Conservation (phyloP, 2,888 invertebrate genomes). For the Drosophila pseudotakahashii region DNA sequence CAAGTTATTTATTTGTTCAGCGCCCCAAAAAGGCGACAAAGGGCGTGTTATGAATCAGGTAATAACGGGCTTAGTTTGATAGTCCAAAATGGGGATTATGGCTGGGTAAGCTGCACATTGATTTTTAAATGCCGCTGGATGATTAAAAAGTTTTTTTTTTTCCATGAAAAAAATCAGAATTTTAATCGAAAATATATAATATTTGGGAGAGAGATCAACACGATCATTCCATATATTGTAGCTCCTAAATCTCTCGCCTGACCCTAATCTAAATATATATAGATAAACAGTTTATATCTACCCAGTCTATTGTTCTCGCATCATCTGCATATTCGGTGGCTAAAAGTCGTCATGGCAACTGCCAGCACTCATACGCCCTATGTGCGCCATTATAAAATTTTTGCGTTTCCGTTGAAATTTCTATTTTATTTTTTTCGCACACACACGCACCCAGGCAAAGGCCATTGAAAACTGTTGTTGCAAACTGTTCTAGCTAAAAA, state of each 20-base stretch:
- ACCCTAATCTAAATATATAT: slow-evolving; percentile 5
- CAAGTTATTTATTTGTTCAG: slow-evolving; percentile 39
- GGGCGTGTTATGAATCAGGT: slow-evolving; percentile 46
- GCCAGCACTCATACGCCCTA: slow-evolving; percentile 37
- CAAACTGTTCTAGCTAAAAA: slow-evolving; percentile 35
- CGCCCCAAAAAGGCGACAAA: slow-evolving; percentile 25
- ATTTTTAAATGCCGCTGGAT: slow-evolving; percentile 1
- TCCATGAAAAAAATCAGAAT: too few species aligned
- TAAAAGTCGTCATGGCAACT: slow-evolving; percentile 38
- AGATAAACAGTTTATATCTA: too few species aligned
- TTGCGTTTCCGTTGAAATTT: slow-evolving; percentile 37
- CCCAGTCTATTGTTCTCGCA: slow-evolving; percentile 14
- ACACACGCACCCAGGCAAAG: slow-evolving; percentile 27
- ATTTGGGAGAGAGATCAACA: too few species aligned
- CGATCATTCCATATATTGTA: too few species aligned
- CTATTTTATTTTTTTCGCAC: slow-evolving; percentile 38
- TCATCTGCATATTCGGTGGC: slow-evolving; percentile 30
- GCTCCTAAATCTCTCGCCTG: background rate
- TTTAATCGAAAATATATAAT: background rate
- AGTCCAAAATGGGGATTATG: slow-evolving; percentile 32
- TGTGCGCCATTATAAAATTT: slow-evolving; percentile 45
- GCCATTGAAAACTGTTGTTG: slow-evolving; percentile 25
- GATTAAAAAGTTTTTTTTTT: slow-evolving; percentile 4
- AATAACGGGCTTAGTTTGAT: slow-evolving; percentile 44
- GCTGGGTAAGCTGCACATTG: slow-evolving; percentile 33